Evolutionary conservation across 92 coral and sea anemone species (phyloP).

Genomic region (Diadumene lineata): DNA sequence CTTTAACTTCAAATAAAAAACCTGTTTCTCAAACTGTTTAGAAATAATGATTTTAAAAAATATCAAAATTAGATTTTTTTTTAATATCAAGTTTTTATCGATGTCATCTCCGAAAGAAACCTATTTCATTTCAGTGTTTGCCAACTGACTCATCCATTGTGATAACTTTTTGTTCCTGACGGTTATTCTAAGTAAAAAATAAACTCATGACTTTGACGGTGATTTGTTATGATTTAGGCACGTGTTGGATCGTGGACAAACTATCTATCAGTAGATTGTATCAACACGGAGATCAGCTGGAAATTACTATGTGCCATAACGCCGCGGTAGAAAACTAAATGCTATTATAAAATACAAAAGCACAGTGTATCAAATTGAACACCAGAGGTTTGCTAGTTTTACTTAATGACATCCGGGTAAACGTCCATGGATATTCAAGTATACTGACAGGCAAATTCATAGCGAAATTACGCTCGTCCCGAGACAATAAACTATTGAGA

Average conservation of each 20-base stretch:
- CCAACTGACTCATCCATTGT: neutral
- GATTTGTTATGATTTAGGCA: constrained; percentile 19
- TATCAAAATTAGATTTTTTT: too few species aligned
- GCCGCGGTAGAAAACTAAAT: neutral
- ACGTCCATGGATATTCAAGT: constrained; percentile 3
- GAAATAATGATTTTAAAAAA: too few species aligned
- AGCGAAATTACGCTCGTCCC: neutral
- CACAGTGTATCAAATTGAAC: constrained; percentile 15
- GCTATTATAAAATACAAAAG: neutral
- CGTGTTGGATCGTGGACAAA: constrained; percentile 14
- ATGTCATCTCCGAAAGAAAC: neutral
- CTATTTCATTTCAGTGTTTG: neutral
- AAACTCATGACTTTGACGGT: constrained; percentile 2
- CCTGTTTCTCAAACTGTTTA: too few species aligned
- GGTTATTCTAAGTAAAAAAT: constrained; percentile 12
- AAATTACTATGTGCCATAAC: neutral
- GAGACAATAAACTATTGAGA: neutral
- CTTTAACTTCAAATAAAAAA: too few species aligned
- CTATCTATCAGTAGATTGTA: neutral
- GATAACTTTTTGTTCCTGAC: neutral
- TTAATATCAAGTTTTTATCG: too few species aligned
- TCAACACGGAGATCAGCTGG: constrained; percentile 11
- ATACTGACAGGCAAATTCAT: constrained; percentile 18
- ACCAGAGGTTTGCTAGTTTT: constrained; percentile 9
- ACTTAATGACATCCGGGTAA: constrained; percentile 30